phyloP scores from a whole-genome alignment of 2,797 vertebrate genomes.

The Enteromius fasciolatus region DNA sequence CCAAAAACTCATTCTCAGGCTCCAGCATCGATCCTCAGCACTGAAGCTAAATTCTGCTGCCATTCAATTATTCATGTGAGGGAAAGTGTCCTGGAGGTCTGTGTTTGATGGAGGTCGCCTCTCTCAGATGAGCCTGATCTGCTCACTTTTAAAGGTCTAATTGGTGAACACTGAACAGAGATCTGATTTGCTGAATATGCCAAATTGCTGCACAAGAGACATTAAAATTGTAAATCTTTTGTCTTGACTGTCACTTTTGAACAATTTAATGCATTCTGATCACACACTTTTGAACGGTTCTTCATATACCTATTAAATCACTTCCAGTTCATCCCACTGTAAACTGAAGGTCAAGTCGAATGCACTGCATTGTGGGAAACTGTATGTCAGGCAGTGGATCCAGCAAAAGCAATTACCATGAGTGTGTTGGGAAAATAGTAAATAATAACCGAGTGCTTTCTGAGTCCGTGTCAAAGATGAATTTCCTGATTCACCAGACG shows the following conservation, averaged over 20 bases:
- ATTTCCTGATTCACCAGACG: no score
- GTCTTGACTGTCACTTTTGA: neutral
- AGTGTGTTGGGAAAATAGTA: no score
- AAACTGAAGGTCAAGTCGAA: neutral
- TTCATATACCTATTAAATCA: neutral
- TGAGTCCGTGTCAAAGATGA: no score
- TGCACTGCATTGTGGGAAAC: slow-evolving; percentile 11
- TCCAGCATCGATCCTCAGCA: slow-evolving; percentile 69
- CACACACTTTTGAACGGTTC: neutral
- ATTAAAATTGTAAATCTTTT: no score
- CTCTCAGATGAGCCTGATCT: neutral
- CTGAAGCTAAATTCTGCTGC: slow-evolving; percentile 69
- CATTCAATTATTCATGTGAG: slow-evolving; percentile 76
- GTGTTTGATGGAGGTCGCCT: neutral
- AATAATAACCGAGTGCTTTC: no score
- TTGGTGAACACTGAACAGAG: neutral
- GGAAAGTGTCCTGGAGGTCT: slow-evolving; percentile 61
- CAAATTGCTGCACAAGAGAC: neutral
- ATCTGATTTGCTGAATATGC: neutral
- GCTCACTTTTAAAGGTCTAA: neutral
- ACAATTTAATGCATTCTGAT: neutral
- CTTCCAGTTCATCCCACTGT: neutral
- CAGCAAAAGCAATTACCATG: no score
- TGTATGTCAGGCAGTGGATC: neutral
- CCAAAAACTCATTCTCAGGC: slow-evolving; percentile 56